Evolutionary conservation across 2,888 invertebrate genomes (phyloP).

Genomic region (Pyralis farinalis): DNA sequence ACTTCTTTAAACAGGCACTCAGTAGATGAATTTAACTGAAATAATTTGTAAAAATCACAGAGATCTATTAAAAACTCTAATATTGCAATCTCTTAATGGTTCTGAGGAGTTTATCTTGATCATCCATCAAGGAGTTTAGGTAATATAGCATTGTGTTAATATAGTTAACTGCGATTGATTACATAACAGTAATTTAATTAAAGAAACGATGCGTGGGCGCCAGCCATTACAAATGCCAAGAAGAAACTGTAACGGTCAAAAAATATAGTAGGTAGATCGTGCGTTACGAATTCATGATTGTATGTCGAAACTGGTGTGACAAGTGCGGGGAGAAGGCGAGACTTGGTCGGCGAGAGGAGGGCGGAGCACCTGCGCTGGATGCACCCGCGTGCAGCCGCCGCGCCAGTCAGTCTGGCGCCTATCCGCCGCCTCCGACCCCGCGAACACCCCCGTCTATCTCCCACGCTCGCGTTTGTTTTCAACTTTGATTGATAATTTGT

Average conservation of each 20-base stretch:
- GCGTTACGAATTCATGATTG: constrained; percentile 23
- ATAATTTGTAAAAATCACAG: too few species aligned
- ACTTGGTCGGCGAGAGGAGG: constrained; percentile 21
- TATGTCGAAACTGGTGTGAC: constrained; percentile 24
- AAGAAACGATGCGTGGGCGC: constrained; percentile 4
- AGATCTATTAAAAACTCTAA: too few species aligned
- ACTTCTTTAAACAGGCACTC: too few species aligned
- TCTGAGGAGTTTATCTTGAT: too few species aligned
- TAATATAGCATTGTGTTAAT: too few species aligned
- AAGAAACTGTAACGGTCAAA: not conserved
- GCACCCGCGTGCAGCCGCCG: constrained; percentile 50
- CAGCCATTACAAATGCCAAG: not conserved
- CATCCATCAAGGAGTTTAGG: too few species aligned
- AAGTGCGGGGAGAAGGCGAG: constrained; percentile 24
- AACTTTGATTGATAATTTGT: constrained; percentile 80
- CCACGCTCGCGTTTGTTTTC: constrained; percentile 71
- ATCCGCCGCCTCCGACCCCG: constrained; percentile 23
- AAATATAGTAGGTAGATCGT: not conserved
- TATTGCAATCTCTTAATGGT: too few species aligned
- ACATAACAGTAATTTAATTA: not conserved
- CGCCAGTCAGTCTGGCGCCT: constrained; percentile 76
- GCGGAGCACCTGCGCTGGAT: constrained; percentile 67
- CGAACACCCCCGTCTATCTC: constrained; percentile 28
- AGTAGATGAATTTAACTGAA: too few species aligned
- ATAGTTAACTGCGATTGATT: too few species aligned